Evolutionary conservation across 2,888 invertebrate genomes (phyloP).

Genomic region (Steinernema scapterisci): DNA sequence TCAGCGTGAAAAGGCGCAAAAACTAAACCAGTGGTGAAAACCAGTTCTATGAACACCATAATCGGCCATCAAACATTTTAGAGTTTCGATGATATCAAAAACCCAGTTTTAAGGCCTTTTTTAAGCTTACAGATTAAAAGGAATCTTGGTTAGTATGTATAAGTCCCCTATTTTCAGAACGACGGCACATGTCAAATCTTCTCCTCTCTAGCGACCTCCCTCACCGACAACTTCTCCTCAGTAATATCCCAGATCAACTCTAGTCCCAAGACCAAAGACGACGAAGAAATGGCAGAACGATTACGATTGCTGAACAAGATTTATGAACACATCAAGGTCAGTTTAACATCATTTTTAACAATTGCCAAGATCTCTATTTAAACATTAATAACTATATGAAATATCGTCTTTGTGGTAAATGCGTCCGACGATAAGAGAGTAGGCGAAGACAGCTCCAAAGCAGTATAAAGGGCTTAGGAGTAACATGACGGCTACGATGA

Average conservation of each 20-base stretch:
- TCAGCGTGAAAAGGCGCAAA: no score
- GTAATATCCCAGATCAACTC: slow-evolving; percentile 49
- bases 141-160: no score
- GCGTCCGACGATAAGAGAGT: no score
- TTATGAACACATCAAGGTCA: slow-evolving; percentile 60
- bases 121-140: no score
- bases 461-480: background rate
- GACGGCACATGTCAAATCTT: slow-evolving; percentile 52
- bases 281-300: slow-evolving; percentile 44
- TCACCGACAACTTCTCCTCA: slow-evolving; percentile 55
- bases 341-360: no score
- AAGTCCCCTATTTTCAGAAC: slow-evolving; percentile 41
- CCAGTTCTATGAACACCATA: no score
- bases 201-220: slow-evolving; percentile 45
- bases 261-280: slow-evolving; percentile 34
- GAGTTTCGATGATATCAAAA: no score
- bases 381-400: background rate
- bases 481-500: background rate
- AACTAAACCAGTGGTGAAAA: no score
- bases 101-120: no score
- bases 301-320: slow-evolving; percentile 55
- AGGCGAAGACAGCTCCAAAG: background rate
- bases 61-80: no score
- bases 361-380: no score
- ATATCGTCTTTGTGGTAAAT: no score